These are phyloP conservation scores for Sturnira hondurensis DNA, from an alignment of 2,113 vertebrate genomes.

Conservation along the genomic window DNA sequence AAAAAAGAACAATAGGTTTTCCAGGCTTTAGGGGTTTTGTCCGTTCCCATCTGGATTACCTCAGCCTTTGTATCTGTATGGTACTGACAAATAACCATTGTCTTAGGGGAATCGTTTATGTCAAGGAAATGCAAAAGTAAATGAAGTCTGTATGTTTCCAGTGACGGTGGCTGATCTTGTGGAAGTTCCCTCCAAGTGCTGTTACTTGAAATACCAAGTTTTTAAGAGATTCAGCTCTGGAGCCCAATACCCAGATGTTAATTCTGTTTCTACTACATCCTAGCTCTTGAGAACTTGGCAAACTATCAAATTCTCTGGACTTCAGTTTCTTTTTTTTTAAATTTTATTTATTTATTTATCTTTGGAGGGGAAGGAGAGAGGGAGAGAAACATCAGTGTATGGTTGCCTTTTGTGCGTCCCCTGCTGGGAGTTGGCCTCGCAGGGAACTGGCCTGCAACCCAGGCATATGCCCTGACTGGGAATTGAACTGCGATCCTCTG, in stretches of 20 bases:
- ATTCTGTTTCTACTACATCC: background rate
- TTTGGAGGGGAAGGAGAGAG: no score
- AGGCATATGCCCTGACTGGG: no score
- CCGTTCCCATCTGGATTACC: background rate
- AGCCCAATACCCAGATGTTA: background rate
- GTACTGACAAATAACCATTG: slow-evolving; percentile 1
- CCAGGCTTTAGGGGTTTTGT: background rate
- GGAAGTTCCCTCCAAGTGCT: background rate
- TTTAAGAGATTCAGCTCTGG: background rate
- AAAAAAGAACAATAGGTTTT: background rate
- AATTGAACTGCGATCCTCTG: no score
- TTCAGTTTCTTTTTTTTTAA: background rate
- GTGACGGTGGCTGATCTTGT: background rate
- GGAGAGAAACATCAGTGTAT: no score
- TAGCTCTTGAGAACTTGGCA: background rate
- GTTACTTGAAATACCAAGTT: background rate
- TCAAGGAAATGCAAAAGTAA: slow-evolving; percentile 21
- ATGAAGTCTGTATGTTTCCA: background rate
- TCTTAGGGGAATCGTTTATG: background rate
- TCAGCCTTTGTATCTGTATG: background rate
- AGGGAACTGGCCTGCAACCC: no score
- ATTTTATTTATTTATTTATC: no score
- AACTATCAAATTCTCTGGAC: background rate
- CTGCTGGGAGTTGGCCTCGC: no score
- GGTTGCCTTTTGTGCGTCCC: no score